phyloP scores from a whole-genome alignment of 2,888 invertebrate species.

The Drosophila lutescens region DNA sequence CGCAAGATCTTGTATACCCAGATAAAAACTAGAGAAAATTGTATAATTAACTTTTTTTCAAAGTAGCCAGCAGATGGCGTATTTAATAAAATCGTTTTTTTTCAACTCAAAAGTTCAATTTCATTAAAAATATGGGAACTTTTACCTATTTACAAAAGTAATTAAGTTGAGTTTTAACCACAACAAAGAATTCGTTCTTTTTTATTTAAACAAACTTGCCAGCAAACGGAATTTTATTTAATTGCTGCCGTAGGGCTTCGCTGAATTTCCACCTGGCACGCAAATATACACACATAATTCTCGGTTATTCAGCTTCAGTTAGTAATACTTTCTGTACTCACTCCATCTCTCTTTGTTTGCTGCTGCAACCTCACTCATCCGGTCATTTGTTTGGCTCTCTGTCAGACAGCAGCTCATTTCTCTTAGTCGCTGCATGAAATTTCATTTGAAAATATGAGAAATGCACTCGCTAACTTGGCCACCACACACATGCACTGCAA shows the following conservation, averaged over 20 bases:
- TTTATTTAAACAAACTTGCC: not conserved
- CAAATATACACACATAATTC: conserved; percentile 7
- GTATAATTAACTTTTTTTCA: no score
- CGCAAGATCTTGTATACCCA: no score
- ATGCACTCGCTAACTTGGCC: conserved; percentile 28
- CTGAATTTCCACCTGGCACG: conserved; percentile 9
- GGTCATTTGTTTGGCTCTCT: conserved; percentile 45
- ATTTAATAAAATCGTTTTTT: no score
- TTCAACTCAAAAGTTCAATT: no score
- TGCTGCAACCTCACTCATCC: not conserved
- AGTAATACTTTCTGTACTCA: not conserved
- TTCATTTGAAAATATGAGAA: conserved; percentile 60
- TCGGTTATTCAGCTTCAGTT: conserved; percentile 11
- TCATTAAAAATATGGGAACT: no score
- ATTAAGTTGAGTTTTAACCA: not conserved
- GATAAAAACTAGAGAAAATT: no score
- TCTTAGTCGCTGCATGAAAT: conserved; percentile 57
- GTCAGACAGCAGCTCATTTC: conserved; percentile 43
- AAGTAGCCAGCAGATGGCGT: no score
- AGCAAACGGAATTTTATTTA: conserved; percentile 4
- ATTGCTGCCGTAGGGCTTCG: conserved; percentile 1
- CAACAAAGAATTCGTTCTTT: not conserved
- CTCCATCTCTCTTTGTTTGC: not conserved
- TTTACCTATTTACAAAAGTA: not conserved
- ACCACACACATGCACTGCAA: conserved; percentile 14